Conservation (phyloP, 2,888 invertebrate species). For the Conistra vaccinii region DNA sequence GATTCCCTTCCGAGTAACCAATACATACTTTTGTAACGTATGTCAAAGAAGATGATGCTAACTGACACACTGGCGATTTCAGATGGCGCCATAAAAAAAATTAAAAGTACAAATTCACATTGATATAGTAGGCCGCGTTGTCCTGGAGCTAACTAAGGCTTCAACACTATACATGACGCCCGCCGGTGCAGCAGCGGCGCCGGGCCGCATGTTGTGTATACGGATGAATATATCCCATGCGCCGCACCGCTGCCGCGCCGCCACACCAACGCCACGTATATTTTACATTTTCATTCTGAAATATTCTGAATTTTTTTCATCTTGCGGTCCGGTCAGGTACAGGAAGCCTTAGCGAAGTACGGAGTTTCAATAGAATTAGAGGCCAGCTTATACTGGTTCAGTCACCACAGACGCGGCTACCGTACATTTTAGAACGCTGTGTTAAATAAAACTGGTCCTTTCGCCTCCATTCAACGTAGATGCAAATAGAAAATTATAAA, state of each 20-base stretch:
- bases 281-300: no score
- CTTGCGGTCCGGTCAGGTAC: no score
- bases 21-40: no score
- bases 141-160: no score
- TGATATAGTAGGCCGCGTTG: not conserved
- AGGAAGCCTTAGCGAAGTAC: not conserved
- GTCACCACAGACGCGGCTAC: not conserved
- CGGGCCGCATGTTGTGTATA: no score
- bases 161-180: no score
- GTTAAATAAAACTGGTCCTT: not conserved
- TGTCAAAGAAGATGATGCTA: not conserved
- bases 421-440: not conserved
- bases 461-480: not conserved
- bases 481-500: constrained; percentile 6
- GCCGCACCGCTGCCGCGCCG: no score
- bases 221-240: no score
- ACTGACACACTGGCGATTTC: not conserved
- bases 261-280: no score
- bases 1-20: no score
- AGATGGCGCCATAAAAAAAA: not conserved
- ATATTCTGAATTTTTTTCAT: no score
- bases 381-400: not conserved
- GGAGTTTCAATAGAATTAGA: not conserved
- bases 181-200: no score
- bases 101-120: not conserved